Evolutionary conservation across 2,113 vertebrate genomes (phyloP).

Genomic region (Brachionichthys hirsutus): DNA sequence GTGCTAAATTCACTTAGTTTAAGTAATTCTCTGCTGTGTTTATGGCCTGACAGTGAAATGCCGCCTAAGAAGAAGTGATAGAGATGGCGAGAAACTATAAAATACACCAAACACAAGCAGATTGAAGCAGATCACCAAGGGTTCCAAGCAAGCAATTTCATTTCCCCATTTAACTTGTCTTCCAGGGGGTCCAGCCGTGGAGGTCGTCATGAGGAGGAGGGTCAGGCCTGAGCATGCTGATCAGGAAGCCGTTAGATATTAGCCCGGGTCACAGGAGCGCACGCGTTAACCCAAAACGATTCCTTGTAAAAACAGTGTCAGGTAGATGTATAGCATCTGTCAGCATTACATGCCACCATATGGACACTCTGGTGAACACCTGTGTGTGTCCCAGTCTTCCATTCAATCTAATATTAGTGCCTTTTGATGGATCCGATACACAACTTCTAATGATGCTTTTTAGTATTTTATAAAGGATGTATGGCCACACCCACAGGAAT

Average conservation of each 20-base stretch:
- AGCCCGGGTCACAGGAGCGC: slow-evolving; percentile 5
- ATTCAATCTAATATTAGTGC: not conserved
- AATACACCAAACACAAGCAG: slow-evolving; percentile 66
- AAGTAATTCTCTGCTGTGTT: slow-evolving; percentile 35
- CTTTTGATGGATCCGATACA: not conserved
- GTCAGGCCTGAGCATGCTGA: slow-evolving; percentile 20
- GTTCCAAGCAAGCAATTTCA: slow-evolving; percentile 64
- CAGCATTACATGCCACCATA: slow-evolving; percentile 9
- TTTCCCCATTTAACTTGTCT: slow-evolving; percentile 29
- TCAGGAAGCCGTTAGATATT: slow-evolving; percentile 21
- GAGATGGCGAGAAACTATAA: slow-evolving; percentile 44
- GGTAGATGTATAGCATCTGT: slow-evolving; percentile 2
- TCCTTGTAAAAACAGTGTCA: not conserved
- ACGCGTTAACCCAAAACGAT: slow-evolving; percentile 6
- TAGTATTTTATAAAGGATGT: slow-evolving; percentile 5
- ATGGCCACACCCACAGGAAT: slow-evolving; percentile 17
- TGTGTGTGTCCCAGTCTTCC: not conserved
- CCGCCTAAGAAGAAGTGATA: slow-evolving; percentile 18
- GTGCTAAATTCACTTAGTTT: no score
- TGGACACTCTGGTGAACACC: slow-evolving; percentile 5
- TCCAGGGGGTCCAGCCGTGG: slow-evolving; percentile 8
- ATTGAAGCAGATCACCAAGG: slow-evolving; percentile 67
- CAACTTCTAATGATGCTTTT: not conserved
- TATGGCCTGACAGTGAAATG: slow-evolving; percentile 13
- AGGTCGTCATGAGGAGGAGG: slow-evolving; percentile 29